Conservation (phyloP, 2,888 invertebrate species). For the Clistopyga incitator region DNA sequence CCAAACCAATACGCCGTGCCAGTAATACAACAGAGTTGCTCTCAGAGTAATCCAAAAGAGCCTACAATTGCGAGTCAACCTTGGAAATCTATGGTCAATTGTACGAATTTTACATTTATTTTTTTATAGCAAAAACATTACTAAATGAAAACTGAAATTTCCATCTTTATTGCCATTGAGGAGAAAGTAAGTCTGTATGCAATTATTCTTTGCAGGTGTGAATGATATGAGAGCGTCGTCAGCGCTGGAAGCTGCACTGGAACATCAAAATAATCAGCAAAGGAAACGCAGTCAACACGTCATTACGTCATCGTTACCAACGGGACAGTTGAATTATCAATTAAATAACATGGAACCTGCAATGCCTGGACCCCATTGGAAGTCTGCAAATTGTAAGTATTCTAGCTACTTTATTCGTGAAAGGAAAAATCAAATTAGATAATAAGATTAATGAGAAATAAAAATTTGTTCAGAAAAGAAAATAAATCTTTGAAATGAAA, state of each 20-base stretch:
- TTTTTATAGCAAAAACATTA: not conserved
- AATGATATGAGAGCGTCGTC: conserved; percentile 8
- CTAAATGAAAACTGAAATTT: not conserved
- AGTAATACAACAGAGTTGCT: conserved; percentile 42
- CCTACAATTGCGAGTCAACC: conserved; percentile 43
- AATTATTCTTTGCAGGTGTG: not conserved
- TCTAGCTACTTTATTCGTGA: not conserved
- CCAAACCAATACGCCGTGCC: conserved; percentile 49
- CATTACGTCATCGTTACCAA: not conserved
- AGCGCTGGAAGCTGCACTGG: not conserved
- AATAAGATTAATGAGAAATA: too few species aligned
- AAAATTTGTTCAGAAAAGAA: too few species aligned
- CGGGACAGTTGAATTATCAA: conserved; percentile 12
- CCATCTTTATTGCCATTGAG: not conserved
- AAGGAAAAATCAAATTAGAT: too few species aligned
- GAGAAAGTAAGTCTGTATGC: not conserved
- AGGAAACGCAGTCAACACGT: conserved; percentile 4
- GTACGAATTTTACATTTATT: conserved; percentile 31
- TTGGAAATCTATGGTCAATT: conserved; percentile 57
- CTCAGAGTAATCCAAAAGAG: conserved; percentile 50
- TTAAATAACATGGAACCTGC: conserved; percentile 15
- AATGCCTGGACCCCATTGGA: conserved; percentile 25
- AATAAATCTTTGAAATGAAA: too few species aligned
- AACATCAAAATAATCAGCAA: conserved; percentile 13
- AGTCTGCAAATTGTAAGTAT: conserved; percentile 31